Conservation (phyloP, 2,888 invertebrate genomes). For the Epinotia nisella region DNA sequence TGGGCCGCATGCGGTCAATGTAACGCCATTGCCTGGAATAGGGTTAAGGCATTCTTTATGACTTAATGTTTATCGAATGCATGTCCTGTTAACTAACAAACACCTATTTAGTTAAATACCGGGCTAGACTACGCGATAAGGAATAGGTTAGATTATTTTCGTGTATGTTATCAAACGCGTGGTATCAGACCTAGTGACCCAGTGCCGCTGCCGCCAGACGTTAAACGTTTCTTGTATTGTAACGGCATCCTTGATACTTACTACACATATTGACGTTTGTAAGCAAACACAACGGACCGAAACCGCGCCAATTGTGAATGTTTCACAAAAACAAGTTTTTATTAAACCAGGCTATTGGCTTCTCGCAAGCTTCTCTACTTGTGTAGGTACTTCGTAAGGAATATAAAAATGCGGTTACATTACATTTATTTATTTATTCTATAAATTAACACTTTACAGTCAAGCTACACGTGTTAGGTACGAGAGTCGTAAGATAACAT, state of each 20-base stretch:
- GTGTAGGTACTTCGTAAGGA: neutral
- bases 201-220: neutral
- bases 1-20: too few relatives aligned
- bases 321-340: conserved; percentile 7
- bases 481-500: too few relatives aligned
- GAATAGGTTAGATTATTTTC: conserved; percentile 19
- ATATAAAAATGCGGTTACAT: neutral
- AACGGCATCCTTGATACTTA: neutral
- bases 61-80: too few relatives aligned
- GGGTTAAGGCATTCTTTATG: too few relatives aligned
- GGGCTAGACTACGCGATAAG: neutral
- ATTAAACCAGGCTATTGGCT: neutral
- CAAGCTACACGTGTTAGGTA: too few relatives aligned
- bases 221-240: neutral
- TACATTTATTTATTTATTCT: too few relatives aligned
- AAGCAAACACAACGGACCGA: neutral
- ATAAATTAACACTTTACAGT: too few relatives aligned
- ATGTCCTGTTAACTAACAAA: too few relatives aligned
- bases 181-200: conserved; percentile 3
- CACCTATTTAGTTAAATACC: neutral
- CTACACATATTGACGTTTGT: neutral
- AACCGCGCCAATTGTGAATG: neutral
- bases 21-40: too few relatives aligned
- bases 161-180: conserved; percentile 12
- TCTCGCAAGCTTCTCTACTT: conserved; percentile 1